A percentile compares a stretch with the other conserved stretches of the same genome.
Conservation (phyloP, 1,140 invertebrate species). For the Calliphora vicina region DNA sequence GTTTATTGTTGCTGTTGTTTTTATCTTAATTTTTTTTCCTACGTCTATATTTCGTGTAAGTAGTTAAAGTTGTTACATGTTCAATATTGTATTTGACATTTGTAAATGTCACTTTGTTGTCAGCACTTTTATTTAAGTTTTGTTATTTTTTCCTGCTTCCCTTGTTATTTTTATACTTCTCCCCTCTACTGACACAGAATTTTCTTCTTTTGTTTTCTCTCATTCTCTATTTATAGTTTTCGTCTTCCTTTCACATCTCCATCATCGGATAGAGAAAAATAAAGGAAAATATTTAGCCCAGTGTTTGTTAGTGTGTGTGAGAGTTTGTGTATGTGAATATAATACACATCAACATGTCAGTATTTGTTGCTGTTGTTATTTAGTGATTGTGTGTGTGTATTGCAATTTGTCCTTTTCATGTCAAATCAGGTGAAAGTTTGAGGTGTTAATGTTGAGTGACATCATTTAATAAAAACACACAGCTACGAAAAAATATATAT, state of each 20-base stretch:
- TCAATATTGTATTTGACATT: conserved; percentile 34
- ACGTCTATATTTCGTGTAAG: conserved; percentile 8
- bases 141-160: background rate
- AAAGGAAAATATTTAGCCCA: background rate
- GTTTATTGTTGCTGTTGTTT: background rate
- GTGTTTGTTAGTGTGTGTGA: background rate
- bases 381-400: background rate
- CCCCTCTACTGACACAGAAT: background rate
- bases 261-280: background rate
- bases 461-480: conserved; percentile 32
- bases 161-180: background rate
- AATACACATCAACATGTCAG: conserved; percentile 4
- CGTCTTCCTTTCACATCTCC: background rate
- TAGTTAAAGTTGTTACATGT: conserved; percentile 26
- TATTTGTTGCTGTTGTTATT: background rate
- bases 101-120: conserved; percentile 31
- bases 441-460: conserved; percentile 33
- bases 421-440: conserved; percentile 34
- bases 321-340: background rate
- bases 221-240: background rate
- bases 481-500: background rate
- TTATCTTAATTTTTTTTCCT: background rate
- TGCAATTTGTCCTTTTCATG: conserved; percentile 33
- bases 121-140: conserved; percentile 26
- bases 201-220: background rate